These are phyloP conservation scores for Aphelocoma coerulescens DNA, from an alignment of 2,113 vertebrate species.

Conservation along the genomic window DNA sequence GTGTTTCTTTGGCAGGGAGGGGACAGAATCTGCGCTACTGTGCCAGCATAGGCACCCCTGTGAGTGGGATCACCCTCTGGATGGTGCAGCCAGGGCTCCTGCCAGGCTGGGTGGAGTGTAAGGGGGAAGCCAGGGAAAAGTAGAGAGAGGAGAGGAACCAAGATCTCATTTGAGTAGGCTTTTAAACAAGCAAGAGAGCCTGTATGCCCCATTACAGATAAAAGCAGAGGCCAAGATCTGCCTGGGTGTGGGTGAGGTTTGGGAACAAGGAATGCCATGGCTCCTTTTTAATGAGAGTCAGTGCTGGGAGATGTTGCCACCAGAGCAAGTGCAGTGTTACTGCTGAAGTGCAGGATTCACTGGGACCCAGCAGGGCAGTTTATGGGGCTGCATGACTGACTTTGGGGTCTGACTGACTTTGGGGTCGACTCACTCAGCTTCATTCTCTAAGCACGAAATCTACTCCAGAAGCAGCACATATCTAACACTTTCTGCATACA, in stretches of 20 bases:
- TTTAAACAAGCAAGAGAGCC: neutral
- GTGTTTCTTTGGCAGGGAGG: neutral
- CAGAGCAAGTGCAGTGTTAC: neutral
- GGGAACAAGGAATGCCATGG: neutral
- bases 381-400: neutral
- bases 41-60: neutral
- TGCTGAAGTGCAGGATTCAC: too few species aligned
- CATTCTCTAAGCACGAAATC: neutral
- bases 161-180: neutral
- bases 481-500: neutral
- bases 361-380: neutral
- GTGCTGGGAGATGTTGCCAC: too few species aligned
- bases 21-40: neutral
- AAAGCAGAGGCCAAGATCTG: neutral
- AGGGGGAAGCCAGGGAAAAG: neutral
- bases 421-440: neutral
- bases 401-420: neutral
- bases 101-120: neutral
- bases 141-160: neutral
- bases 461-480: too few species aligned
- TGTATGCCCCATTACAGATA: fast-evolving
- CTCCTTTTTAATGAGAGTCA: neutral
- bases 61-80: neutral
- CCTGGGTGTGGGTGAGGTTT: neutral
- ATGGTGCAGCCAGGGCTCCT: neutral